Percentiles rank a stretch among this genome's conserved stretches.
These are phyloP conservation scores for Brassicogethes aeneus DNA, from an alignment of 2,888 invertebrate species.

Conservation along the genomic window DNA sequence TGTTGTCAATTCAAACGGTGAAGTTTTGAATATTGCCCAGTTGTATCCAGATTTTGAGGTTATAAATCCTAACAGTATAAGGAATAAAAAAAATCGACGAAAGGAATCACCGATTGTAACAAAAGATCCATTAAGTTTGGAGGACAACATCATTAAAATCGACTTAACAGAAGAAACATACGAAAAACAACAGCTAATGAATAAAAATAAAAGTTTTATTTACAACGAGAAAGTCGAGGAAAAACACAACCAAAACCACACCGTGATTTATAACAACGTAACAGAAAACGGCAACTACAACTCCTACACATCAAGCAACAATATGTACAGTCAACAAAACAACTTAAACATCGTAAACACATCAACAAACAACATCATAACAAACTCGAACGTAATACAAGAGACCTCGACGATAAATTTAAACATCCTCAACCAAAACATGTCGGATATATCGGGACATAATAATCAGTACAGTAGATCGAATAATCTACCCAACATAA, in stretches of 20 bases:
- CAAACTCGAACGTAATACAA: constrained; percentile 19
- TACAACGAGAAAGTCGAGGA: not conserved
- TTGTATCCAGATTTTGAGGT: constrained; percentile 28
- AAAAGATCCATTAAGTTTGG: constrained; percentile 2
- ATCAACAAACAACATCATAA: no score
- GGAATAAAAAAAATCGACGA: no score
- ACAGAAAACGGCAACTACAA: not conserved
- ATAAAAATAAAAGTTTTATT: no score
- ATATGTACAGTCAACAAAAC: constrained; percentile 16
- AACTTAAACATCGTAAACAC: constrained; percentile 16
- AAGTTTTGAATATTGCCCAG: constrained; percentile 33
- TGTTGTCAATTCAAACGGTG: constrained; percentile 34
- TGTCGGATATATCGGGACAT: not conserved
- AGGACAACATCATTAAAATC: constrained; percentile 28
- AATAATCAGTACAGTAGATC: not conserved
- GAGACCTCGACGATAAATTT: constrained; percentile 22
- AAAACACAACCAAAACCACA: not conserved
- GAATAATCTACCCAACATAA: no score
- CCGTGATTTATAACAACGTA: not conserved
- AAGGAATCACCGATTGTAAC: constrained; percentile 3
- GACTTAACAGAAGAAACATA: constrained; percentile 25
- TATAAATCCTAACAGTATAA: constrained; percentile 18
- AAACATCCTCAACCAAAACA: constrained; percentile 22
- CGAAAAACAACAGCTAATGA: constrained; percentile 6
- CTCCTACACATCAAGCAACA: not conserved